Base-by-base conservation (phyloP, 2,113 vertebrate species). In the Pholis gunnellus region DNA sequence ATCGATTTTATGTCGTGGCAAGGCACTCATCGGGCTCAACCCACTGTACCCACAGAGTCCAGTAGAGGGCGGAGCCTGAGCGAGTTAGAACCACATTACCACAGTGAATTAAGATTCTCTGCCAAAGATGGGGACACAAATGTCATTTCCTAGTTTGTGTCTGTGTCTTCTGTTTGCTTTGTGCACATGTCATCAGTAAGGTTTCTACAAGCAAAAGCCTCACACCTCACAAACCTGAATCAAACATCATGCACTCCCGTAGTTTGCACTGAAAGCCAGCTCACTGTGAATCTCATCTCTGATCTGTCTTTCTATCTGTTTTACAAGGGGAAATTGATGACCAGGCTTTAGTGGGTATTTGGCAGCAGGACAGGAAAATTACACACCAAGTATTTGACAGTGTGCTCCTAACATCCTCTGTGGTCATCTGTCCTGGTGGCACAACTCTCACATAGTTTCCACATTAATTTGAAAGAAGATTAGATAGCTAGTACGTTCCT, bases 341-440 rank as follows among this genome's bases (percentile, higher is more conserved):
- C n/a, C n/a, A 48, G 75, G 70, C 79, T 84, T 86, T 91, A 88
- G 85, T 87, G 79, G 85, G 72, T 83, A 82, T 81, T 89, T 92
- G 91, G 89, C 91, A 83, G 76, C 74, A 82, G 57, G 52, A 85
- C 87, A 89, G 83, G 87, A 87, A 90, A 78, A 84, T 46, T 72
- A 57, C 81, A 84, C 56, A 68, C 31, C 44, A 72, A 78, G 18
- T 84, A 84, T 87, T 84, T 86, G 87, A 89, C 83, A 86, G 75
- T 50, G 48, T 42, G 79, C 72, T 88, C 75, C 72, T 81, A 87
- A 92, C 85, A 79, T 86, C 79, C 87, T 89, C 73, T 59, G 40
- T 84, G 78, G 67, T 85, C 73, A 81, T 85, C 71, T 79, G 63
- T 88, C 71, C 86, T 80, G 64, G 85, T 76, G 72, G 82, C 82